Evolutionary conservation across 2,113 vertebrate species (phyloP).

Genomic region (Gavia stellata): DNA sequence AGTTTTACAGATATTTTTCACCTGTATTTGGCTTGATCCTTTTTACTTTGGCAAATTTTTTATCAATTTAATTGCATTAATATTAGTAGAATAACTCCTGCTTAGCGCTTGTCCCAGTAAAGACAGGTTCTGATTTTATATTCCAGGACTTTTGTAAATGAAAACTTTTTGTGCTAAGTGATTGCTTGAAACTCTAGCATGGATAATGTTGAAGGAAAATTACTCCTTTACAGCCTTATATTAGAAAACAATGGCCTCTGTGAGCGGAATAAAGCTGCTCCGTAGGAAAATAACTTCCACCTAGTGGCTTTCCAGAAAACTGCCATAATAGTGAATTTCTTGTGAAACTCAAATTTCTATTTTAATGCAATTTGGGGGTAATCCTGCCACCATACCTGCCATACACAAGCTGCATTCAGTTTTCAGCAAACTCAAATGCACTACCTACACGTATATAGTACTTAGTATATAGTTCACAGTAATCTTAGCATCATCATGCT

Average conservation of each 20-base stretch:
- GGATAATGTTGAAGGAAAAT: background rate
- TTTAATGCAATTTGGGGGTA: background rate
- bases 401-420: background rate
- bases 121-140: background rate
- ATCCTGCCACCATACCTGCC: background rate
- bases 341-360: background rate
- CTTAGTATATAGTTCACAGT: background rate
- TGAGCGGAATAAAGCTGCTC: background rate
- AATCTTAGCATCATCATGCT: background rate
- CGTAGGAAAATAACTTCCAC: slow-evolving; percentile 58
- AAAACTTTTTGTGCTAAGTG: background rate
- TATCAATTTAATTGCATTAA: background rate
- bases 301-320: slow-evolving; percentile 58
- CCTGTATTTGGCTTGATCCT: background rate
- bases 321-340: background rate
- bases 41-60: background rate
- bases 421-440: background rate
- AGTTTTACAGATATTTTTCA: background rate
- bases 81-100: background rate
- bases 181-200: background rate
- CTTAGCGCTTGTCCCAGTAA: background rate
- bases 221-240: background rate
- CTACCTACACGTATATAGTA: background rate
- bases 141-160: background rate
- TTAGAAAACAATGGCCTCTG: background rate